Evolutionary conservation across 1,140 invertebrate species (phyloP), one percentile per base, ranked within the genome.

Genomic region (Macrobrachium nipponense): DNA sequence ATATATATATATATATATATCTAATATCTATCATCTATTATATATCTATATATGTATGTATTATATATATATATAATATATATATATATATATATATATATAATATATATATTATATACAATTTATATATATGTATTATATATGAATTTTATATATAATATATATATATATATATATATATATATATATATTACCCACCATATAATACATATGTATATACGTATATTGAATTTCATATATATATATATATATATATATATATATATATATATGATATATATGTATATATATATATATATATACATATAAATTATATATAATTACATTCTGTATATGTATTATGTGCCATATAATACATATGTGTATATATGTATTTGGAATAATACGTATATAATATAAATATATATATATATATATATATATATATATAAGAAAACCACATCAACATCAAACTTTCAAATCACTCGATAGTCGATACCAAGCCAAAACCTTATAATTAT

Each of bases 111-210:
- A 43, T 73, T 73, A 23, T 73, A 15, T 73, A 15, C 43, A 15
- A n/a, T n/a, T n/a, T n/a, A 14, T 73, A 23, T 73, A 73, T 73
- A 73, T 73, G 43, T n/a, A n/a, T n/a, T 73, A 73, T 36, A 23
- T 68, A n/a, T 68, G 6, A n/a, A n/a, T n/a, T n/a, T n/a, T n/a
- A n/a, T n/a, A n/a, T n/a, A n/a, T n/a, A n/a, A n/a, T 73, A 23
- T 23, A 36, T 73, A 36, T 73, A 36, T 73, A 36, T 73, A 36
- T 73, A 36, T 73, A 36, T 73, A 36, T 73, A 43, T 73, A 18
- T 73, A 73, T 73, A 73, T 73, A 73, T 73, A 20, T 73, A 36
- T 73, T n/a, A n/a, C n/a, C n/a, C n/a, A n/a, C n/a, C n/a, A 73
- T 73, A 23, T 73, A 15, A 15, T 73, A 36, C 23, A 36, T 73